These are phyloP conservation scores for Nudaria mundana DNA, from an alignment of 2,888 invertebrate species.

Conservation along the genomic window DNA sequence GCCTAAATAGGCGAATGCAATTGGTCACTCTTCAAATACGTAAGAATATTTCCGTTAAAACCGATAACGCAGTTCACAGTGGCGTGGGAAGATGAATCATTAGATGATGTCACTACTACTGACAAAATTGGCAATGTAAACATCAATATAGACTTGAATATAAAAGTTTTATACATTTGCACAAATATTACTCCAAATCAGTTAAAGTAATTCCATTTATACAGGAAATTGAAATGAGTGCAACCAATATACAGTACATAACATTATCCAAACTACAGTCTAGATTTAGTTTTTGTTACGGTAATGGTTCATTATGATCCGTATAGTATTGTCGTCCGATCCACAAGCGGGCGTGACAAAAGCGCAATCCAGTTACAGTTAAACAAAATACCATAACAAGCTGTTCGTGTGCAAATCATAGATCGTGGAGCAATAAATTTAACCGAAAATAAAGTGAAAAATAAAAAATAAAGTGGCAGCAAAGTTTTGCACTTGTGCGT, in stretches of 20 bases:
- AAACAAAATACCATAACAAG: constrained; percentile 62
- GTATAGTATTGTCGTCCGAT: constrained; percentile 32
- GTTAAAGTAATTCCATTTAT: background rate
- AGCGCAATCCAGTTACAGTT: constrained; percentile 45
- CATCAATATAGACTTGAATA: constrained; percentile 26
- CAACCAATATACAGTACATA: constrained; percentile 40
- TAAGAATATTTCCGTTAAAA: constrained; percentile 36
- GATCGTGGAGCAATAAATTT: constrained; percentile 68
- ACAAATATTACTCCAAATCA: background rate
- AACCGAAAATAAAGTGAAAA: constrained; percentile 49
- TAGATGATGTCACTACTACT: constrained; percentile 46
- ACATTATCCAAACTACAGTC: constrained; percentile 44
- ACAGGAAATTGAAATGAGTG: constrained; percentile 22
- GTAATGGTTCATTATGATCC: constrained; percentile 28
- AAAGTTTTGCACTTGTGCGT: constrained; percentile 25
- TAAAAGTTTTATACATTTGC: no score
- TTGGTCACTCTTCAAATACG: constrained; percentile 30
- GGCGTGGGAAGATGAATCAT: constrained; percentile 51
- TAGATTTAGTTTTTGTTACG: constrained; percentile 54
- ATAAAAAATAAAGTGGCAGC: constrained; percentile 34
- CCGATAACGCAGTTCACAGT: constrained; percentile 25
- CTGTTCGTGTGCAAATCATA: constrained; percentile 72
- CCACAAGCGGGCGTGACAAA: constrained; percentile 47
- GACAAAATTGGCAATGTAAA: constrained; percentile 39
- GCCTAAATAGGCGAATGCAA: constrained; percentile 34